Evolutionary conservation across 2,113 vertebrate species (phyloP), one percentile per base, ranked within the genome.

Genomic region (Catharus minimus): DNA sequence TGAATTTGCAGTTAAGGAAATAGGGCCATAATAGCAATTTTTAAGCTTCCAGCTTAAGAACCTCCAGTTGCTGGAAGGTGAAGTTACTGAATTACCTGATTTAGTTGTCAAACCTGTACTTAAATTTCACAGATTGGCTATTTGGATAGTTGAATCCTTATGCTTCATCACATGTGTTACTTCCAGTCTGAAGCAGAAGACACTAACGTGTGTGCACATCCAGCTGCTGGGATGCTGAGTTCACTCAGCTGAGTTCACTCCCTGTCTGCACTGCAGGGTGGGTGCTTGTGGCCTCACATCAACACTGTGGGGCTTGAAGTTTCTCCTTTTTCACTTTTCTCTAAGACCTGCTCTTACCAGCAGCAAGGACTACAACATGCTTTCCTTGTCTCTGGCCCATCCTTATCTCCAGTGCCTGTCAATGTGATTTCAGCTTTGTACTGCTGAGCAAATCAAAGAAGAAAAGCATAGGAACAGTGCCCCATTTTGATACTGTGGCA

Each of bases 221-320:
- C 52, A 15, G 7, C 36, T 17, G 20, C 16, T 68, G 67, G 12
- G 44, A 24, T 3, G 38, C 9, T 38, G 38, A 38, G 38, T 38
- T 38, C 38, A 38, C 38, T 38, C 38, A 38, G 38, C 38, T 5
- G 5, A 49, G 12, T 16, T 92, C 39, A 6, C 10, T 22, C n/a
- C 20, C 19, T 24, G 7, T 15, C 56, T 46, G 32, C 52, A 20
- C 14, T 2, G 1, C 0, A 0, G 17, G 1, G 1, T 9, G 28
- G 64, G 1, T 15, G 14, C 7, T 1, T 20, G 16, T 32, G 76
- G 30, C 13, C 13, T 57, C 53, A 5, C 0, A 2, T 57, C 28
- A 3, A 12, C 8, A 19, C 15, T 2, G 1, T 9, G 23, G 56
- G 36, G 8, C n/a, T 55, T 43, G 22, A 60, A 38, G 2, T 1